Evolutionary conservation across 2,797 vertebrate genomes (phyloP), one percentile per base, ranked within the genome.

Genomic region (Rhinophrynus dorsalis): DNA sequence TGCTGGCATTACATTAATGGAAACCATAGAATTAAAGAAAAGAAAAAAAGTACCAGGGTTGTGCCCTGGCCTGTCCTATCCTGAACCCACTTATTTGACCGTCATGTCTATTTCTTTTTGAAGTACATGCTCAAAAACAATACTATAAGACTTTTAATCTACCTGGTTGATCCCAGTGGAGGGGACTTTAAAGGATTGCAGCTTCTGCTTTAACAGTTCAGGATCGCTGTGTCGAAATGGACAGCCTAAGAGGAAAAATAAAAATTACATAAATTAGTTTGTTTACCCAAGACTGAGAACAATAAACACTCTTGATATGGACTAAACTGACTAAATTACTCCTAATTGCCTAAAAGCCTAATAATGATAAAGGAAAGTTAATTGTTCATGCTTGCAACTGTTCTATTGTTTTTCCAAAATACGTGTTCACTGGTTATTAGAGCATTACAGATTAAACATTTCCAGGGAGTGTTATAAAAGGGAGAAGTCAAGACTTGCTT

Each of bases 201-300:
- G 88, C 83, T 94, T 98, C 86, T 98, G 96, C 84, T 93, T 99
- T 82, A 99, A 82, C 17, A 99, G 86, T 75, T 98, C 96, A 0
- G 92, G 91, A 78, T 99, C 96, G 21, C 91, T 94, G 91, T 99
- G 96, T 66, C 93, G 94, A 81, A 99, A 99, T 68, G 96, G 97
- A 83, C 97, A 99, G 26, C 97, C 96, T 99, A 78, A 45, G 7
- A 87, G 78, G 8, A 45, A 70, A 75, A 68, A 80, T 73, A 63
- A 64, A 66, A 56, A 47, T 27, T 79, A 75, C 68, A 75, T 38
- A 76, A 74, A 76, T 15, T 79, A 75, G 60, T 71, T 76, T 83
- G 78, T 79, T 83, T 78, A 82, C 68, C 61, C 40, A 71, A 67
- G 61, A 77, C 59, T 72, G 47, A 68, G 59, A 2, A 35, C 27